phyloP scores from a whole-genome alignment of 2,797 vertebrate genomes.

The Semaprochilodus insignis region DNA sequence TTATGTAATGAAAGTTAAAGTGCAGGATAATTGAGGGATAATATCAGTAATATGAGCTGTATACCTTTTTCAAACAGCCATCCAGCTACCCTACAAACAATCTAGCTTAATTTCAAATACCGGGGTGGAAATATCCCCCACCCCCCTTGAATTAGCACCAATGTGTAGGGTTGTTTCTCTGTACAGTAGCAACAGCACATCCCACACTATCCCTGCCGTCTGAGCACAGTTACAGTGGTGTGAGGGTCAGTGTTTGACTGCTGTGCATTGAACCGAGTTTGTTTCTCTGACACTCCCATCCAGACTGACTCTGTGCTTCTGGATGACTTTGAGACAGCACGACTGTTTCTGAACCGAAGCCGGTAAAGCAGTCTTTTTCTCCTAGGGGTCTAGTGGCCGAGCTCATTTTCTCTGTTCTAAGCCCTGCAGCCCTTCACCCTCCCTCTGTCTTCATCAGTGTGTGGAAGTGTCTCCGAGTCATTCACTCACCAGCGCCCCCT shows the following conservation, averaged over 20 bases:
- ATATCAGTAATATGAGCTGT: too few species aligned
- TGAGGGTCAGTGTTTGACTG: background rate
- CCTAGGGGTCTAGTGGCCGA: slow-evolving; percentile 64
- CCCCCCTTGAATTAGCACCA: too few species aligned
- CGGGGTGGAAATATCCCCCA: too few species aligned
- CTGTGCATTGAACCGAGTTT: slow-evolving; percentile 36
- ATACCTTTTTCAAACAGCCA: too few species aligned
- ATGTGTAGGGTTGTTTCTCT: background rate
- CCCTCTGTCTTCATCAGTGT: slow-evolving; percentile 32
- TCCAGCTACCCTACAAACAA: too few species aligned
- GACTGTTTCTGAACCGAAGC: slow-evolving; percentile 75
- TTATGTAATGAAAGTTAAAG: too few species aligned
- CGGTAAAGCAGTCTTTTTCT: slow-evolving; percentile 74
- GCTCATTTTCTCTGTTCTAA: slow-evolving; percentile 32
- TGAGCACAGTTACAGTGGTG: background rate
- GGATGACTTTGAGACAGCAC: slow-evolving; percentile 80
- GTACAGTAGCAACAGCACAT: background rate
- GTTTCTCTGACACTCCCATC: slow-evolving; percentile 68
- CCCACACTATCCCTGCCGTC: background rate
- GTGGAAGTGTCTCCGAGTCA: slow-evolving; percentile 19
- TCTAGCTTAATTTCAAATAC: too few species aligned
- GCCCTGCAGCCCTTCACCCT: slow-evolving; percentile 45
- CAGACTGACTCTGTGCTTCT: slow-evolving; percentile 78
- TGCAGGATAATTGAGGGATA: too few species aligned
- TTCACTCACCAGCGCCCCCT: slow-evolving; percentile 61